Percentiles rank a stretch among this genome's conserved stretches.
These are phyloP conservation scores for Hydroisotoma schaefferi DNA, from an alignment of 2,888 invertebrate species.

Conservation along the genomic window DNA sequence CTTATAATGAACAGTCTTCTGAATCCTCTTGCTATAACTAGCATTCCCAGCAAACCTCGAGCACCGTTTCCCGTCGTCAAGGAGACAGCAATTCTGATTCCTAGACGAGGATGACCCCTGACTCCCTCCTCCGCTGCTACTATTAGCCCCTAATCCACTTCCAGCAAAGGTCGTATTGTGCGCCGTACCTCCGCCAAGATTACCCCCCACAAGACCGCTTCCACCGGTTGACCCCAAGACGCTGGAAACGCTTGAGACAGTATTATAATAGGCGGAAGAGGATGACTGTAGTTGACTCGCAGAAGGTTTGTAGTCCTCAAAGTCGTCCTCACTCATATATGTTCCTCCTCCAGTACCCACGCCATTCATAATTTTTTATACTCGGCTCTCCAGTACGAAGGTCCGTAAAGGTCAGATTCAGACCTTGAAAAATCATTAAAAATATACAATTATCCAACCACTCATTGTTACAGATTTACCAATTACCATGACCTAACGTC, in stretches of 20 bases:
- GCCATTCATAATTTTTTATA: slow-evolving; percentile 37
- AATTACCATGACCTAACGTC: too few relatives aligned
- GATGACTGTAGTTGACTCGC: neutral
- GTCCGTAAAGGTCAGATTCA: neutral
- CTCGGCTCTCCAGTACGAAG: neutral
- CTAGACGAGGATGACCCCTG: slow-evolving; percentile 18
- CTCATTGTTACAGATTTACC: too few relatives aligned
- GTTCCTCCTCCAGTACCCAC: slow-evolving; percentile 6
- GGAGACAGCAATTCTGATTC: slow-evolving; percentile 80
- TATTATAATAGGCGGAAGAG: neutral
- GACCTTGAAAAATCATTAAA: neutral
- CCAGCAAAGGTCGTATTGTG: neutral
- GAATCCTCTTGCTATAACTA: slow-evolving; percentile 92
- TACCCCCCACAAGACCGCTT: neutral
- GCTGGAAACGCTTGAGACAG: neutral
- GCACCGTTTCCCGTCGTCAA: slow-evolving; percentile 84
- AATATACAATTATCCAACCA: too few relatives aligned
- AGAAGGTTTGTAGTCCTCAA: slow-evolving; percentile 38
- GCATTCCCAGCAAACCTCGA: slow-evolving; percentile 86
- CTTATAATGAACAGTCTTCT: slow-evolving; percentile 89
- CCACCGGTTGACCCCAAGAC: neutral
- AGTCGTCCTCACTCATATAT: slow-evolving; percentile 47
- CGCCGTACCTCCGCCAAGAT: neutral
- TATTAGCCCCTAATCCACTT: neutral
- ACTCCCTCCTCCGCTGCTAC: slow-evolving; percentile 12